Evolutionary conservation across 2,797 vertebrate species (phyloP), one percentile per base, ranked within the genome.

Genomic region (Allobates femoralis): DNA sequence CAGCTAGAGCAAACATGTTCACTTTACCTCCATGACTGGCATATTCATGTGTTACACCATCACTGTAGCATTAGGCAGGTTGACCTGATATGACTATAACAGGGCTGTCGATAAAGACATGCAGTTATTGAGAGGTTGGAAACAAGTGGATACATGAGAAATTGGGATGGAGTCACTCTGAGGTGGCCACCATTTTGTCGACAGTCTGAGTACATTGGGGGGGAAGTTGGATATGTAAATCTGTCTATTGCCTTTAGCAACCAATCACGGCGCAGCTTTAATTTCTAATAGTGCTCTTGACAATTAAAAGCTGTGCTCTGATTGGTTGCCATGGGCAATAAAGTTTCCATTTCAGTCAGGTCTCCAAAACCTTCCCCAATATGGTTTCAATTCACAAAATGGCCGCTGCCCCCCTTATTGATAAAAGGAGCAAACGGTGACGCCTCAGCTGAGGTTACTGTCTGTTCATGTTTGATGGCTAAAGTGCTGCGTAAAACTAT

Each of bases 161-260:
- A 32, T 18, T 2, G n/a, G 51, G 34, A 12, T 23, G 41, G 16
- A 60, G 19, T 58, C 55, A 60, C 11, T 51, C 26, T 34, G 28
- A 78, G 75, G 75, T 41, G 55, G 30, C 75, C 5, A 23, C 51
- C 75, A 78, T 78, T 56, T 78, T 56, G 50, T 34, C 10, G 28
- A 10, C 74, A 56, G 14, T 23, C 32, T 58, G 12, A 73, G 64
- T 14, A 60, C 10, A 66, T 46, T 46, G 41, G 41, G 41, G 41
- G 7, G 41, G 41, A n/a, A n/a, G n/a, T n/a, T n/a, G 6, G 41
- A 46, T 46, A 46, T 1, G 41, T 46, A 28, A 66, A 5, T 15
- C 15, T 66, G 14, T 16, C 5, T 66, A 28, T 30, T 18, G 62
- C 14, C 62, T 15, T 16, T 30, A 14, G 0, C 15, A 18, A 32